These are phyloP conservation scores for Ctenoplectra terminalis DNA, from an alignment of 1,140 invertebrate species.

Conservation along the genomic window DNA sequence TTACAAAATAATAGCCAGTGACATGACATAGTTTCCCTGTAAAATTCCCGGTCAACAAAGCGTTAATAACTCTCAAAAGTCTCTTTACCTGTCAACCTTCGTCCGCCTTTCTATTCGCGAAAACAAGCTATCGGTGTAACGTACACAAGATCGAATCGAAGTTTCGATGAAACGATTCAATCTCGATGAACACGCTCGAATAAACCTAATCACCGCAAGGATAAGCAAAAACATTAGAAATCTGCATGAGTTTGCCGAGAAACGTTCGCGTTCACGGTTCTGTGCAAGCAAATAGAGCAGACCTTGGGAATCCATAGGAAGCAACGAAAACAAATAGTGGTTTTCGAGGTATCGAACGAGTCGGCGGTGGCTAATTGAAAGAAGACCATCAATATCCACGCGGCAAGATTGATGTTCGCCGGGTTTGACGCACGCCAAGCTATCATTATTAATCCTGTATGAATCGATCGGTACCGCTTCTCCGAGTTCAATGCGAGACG, in stretches of 20 bases:
- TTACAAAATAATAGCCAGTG: no score
- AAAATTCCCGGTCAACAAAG: no score
- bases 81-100: not conserved
- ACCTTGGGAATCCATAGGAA: not conserved
- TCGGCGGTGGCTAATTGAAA: slow-evolving; percentile 24
- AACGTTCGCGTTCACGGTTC: not conserved
- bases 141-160: not conserved
- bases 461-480: slow-evolving; percentile 6
- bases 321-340: slow-evolving; percentile 15
- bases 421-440: not conserved
- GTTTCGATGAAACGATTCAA: not conserved
- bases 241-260: not conserved
- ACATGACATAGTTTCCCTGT: no score
- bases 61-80: no score
- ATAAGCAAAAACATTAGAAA: not conserved
- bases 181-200: not conserved
- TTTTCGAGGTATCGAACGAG: not conserved
- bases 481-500: not conserved
- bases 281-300: not conserved
- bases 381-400: slow-evolving; percentile 12
- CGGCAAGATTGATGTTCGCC: slow-evolving; percentile 15
- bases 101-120: not conserved
- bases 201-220: not conserved
- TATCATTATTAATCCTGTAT: slow-evolving; percentile 22
- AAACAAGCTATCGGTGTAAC: not conserved